Evolutionary conservation across 2,113 vertebrate genomes (phyloP), one percentile per base, ranked within the genome.

Genomic region (Pseudorectes ferrugineus): DNA sequence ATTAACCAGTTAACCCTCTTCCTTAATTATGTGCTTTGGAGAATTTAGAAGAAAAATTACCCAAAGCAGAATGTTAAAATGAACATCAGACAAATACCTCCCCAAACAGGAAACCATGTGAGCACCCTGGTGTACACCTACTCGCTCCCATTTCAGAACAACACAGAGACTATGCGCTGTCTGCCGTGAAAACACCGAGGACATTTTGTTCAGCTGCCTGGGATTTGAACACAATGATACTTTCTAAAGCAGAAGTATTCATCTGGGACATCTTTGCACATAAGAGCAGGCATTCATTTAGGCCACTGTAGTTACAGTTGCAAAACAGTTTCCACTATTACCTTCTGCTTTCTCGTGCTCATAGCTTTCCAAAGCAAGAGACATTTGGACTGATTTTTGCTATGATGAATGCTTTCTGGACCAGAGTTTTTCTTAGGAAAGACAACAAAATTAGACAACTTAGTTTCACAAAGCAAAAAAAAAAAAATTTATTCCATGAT

Each of bases 241-340:
- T 84, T 92, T 89, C 87, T 88, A 40, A 95, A 92, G 85, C 22
- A 73, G 85, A 77, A 94, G n/a, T 88, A 94, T 85, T 70, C 93
- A 92, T 63, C 68, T 92, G 92, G 94, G 94, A 96, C 78, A 80
- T 94, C 75, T 92, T 86, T 92, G 71, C 55, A 33, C 92, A 88
- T 88, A 93, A 96, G 89, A 88, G 59, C 67, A 55, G 40, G 43
- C 87, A 83, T 92, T 96, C 85, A 91, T 93, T 86, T 93, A 82
- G 58, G 75, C 71, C 94, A 92, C 92, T 94, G 63, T 83, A 92
- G 91, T 77, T 90, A 86, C 59, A 89, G 74, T 93, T 96, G 82
- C 92, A 96, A 96, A 96, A 97, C 73, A 96, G 42, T 94, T 97
- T 95, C 93, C 87, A 67, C 90, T 94, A 67, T 63, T 95, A 89